phyloP scores from a whole-genome alignment of 2,888 invertebrate genomes.

The Idaea straminata region DNA sequence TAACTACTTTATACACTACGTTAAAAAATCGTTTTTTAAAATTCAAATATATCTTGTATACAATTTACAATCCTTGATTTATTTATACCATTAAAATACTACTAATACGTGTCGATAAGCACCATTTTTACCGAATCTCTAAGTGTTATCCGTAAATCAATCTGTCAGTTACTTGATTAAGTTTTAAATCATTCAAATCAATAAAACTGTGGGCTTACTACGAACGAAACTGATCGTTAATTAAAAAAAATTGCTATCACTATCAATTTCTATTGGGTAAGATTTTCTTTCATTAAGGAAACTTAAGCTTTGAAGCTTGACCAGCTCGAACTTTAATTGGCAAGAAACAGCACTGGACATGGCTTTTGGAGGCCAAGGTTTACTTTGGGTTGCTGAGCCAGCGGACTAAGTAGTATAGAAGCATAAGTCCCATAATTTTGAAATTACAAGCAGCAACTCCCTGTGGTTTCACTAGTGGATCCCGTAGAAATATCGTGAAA shows the following conservation, averaged over 20 bases:
- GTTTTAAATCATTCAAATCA: conserved; percentile 37
- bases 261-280: too few species aligned
- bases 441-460: too few species aligned
- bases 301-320: too few species aligned
- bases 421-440: too few species aligned
- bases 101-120: not conserved
- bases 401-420: too few species aligned
- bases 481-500: too few species aligned
- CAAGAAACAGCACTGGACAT: too few species aligned
- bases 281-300: too few species aligned
- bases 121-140: not conserved
- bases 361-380: too few species aligned
- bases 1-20: not conserved
- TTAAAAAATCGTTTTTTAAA: not conserved
- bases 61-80: not conserved
- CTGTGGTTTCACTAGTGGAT: too few species aligned
- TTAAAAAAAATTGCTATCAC: not conserved
- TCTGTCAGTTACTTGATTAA: conserved; percentile 22
- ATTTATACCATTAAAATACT: not conserved
- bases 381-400: too few species aligned
- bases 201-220: conserved; percentile 18
- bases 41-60: not conserved
- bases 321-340: too few species aligned
- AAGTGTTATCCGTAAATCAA: not conserved
- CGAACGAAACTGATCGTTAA: not conserved